These are phyloP conservation scores for Pinna nobilis DNA, from an alignment of 1,140 invertebrate genomes.

Conservation along the genomic window DNA sequence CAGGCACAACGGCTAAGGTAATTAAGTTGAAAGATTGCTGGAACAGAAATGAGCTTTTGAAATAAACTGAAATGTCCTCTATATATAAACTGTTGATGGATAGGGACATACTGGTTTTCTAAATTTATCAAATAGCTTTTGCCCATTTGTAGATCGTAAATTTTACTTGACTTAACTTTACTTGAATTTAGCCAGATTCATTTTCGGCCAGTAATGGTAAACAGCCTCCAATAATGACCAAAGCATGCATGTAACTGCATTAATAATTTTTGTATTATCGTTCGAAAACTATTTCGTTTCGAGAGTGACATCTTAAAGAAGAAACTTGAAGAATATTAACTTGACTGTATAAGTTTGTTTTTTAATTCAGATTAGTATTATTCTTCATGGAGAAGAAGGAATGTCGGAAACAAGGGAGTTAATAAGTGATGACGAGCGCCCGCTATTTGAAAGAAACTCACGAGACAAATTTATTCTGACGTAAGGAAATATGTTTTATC, in stretches of 20 bases:
- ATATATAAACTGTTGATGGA: background rate
- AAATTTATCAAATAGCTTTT: background rate
- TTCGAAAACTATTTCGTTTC: too few species aligned
- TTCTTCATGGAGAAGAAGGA: conserved; percentile 73
- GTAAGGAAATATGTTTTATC: conserved; percentile 53
- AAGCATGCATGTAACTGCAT: too few species aligned
- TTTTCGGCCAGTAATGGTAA: too few species aligned
- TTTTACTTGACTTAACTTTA: too few species aligned
- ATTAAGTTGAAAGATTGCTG: too few species aligned
- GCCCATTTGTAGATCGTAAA: too few species aligned
- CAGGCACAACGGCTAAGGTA: conserved; percentile 74
- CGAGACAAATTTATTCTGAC: conserved; percentile 71
- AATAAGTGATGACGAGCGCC: conserved; percentile 64
- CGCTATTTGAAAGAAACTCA: conserved; percentile 72
- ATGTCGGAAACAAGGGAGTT: conserved; percentile 74
- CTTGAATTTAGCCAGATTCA: too few species aligned
- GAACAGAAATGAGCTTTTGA: too few species aligned
- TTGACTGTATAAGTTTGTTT: background rate
- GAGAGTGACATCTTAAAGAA: too few species aligned
- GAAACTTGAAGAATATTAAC: background rate
- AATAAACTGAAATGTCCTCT: background rate
- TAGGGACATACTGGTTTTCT: background rate
- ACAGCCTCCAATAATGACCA: too few species aligned
- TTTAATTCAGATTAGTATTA: conserved; percentile 69
- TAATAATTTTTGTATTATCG: too few species aligned